phyloP scores from a whole-genome alignment of 2,797 vertebrate genomes.

The Rhynchotus rufescens region DNA sequence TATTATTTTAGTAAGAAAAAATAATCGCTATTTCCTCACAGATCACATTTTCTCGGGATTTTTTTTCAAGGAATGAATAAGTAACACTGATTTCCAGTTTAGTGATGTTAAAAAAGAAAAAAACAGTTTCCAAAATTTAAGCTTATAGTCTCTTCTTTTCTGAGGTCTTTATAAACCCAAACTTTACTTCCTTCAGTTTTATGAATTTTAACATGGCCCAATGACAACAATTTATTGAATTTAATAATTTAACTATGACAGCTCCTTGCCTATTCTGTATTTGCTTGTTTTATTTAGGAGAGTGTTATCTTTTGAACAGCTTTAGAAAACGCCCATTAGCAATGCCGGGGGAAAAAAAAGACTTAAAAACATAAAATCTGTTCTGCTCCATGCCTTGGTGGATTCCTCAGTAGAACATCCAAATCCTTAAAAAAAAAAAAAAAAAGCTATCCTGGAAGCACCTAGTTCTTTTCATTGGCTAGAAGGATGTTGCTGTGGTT shows the following conservation, averaged over 20 bases:
- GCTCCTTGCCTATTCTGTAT: background rate
- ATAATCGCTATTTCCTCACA: background rate
- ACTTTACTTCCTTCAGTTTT: background rate
- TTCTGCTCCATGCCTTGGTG: background rate
- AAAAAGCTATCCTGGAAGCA: background rate
- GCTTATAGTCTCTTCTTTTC: background rate
- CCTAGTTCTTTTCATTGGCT: background rate
- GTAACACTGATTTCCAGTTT: background rate
- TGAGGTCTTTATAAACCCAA: background rate
- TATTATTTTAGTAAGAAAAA: background rate
- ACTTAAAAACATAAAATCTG: background rate
- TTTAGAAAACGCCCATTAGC: background rate
- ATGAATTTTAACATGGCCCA: background rate
- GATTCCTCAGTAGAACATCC: background rate
- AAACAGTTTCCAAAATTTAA: background rate
- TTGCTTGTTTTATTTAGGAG: background rate
- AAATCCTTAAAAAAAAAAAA: background rate
- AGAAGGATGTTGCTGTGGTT: background rate
- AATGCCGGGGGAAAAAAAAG: background rate
- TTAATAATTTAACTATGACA: background rate
- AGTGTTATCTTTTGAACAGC: background rate
- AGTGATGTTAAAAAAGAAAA: background rate
- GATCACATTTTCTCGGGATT: background rate
- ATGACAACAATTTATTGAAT: background rate
- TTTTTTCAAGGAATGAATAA: background rate